Evolutionary conservation across 2,113 vertebrate species (phyloP), one percentile per base, ranked within the genome.

Genomic region (Rafetus swinhoei): DNA sequence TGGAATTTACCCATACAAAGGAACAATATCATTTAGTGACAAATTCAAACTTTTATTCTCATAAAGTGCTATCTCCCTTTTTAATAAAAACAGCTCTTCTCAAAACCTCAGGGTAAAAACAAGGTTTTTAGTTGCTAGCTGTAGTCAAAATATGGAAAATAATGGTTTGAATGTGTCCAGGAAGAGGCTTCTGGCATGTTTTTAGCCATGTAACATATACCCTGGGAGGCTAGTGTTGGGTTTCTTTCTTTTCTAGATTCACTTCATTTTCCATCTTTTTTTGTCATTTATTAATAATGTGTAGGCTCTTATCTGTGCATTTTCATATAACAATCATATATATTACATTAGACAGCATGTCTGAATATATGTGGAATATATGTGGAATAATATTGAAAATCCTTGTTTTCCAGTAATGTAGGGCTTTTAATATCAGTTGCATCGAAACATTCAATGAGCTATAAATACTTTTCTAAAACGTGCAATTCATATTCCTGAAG

Each of bases 261-360:
- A 1, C 79, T 81, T 82, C 52, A 79, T 18, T 52, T 27, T n/a
- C 65, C 55, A 57, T 13, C 21, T 79, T 39, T 4, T 24, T 81
- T 45, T 45, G 21, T 11, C 81, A 81, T 62, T 39, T 82, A 45
- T 55, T 79, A 35, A 14, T 56, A 32, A 82, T 29, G 53, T 83
- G 22, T 29, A 84, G 7, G 32, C 59, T 88, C 5, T n/a, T 0
- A 0, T 9, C 27, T 0, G 0, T 0, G 0, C 77, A 12, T 88
- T 93, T 86, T 29, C 19, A 6, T 18, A 1, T 81, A 74, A 57
- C 19, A 77, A n/a, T 29, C 59, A 5, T 25, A 27, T 90, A 72
- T 87, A 55, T 82, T 4, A 5, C 32, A 24, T 50, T 45, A 65
- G 4, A 16, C 14, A 81, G 0, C 7, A 7, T 65, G 56, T 10